phyloP scores from a whole-genome alignment of 2,888 invertebrate species.

The Macaria liturata region DNA sequence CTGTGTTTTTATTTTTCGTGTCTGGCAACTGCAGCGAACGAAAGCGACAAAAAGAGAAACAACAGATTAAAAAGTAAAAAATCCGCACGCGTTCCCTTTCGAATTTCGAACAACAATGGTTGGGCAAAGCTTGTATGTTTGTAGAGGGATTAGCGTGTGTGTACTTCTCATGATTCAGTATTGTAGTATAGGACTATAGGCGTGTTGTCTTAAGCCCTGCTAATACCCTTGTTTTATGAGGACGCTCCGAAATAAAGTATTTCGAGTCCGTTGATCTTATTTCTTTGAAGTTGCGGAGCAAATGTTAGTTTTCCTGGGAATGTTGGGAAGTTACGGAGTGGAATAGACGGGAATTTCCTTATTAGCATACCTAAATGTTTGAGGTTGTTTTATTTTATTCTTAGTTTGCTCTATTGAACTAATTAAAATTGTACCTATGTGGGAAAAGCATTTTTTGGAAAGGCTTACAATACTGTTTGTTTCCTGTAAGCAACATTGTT shows the following conservation, averaged over 20 bases:
- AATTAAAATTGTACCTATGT: too few species aligned
- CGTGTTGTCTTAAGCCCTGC: constrained; percentile 33
- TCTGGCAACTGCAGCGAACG: constrained; percentile 40
- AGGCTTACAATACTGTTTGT: too few species aligned
- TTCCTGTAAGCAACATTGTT: too few species aligned
- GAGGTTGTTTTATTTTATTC: too few species aligned
- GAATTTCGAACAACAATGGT: constrained; percentile 64
- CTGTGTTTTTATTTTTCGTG: constrained; percentile 28
- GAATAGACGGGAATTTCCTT: constrained; percentile 39
- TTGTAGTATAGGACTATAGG: constrained; percentile 28
- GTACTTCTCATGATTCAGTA: constrained; percentile 66
- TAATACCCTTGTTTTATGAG: constrained; percentile 35
- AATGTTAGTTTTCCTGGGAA: constrained; percentile 16
- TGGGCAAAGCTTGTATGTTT: constrained; percentile 54
- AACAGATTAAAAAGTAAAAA: constrained; percentile 45
- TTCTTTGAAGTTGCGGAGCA: constrained; percentile 30
- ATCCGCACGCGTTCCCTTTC: constrained; percentile 55
- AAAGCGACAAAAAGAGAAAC: constrained; percentile 1
- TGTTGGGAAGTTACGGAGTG: constrained; percentile 27
- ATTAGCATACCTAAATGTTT: too few species aligned
- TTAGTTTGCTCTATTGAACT: too few species aligned
- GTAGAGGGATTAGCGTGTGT: constrained; percentile 69
- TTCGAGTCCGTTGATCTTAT: constrained; percentile 29
- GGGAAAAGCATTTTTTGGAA: too few species aligned
- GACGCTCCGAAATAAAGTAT: constrained; percentile 33